Evolutionary conservation across 2,888 invertebrate species (phyloP).

Genomic region (Cephalotes varians): DNA sequence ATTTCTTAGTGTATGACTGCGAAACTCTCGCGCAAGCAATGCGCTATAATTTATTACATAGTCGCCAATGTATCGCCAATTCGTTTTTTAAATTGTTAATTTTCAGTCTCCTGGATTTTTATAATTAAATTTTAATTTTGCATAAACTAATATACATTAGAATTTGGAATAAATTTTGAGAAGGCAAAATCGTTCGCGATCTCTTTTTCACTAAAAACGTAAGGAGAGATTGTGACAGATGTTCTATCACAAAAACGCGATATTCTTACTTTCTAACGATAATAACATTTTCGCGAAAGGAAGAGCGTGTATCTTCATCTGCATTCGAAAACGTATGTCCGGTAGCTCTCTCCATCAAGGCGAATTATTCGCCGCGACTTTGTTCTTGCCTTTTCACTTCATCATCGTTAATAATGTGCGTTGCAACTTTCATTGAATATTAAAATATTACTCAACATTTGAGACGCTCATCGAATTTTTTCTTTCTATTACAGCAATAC

Average conservation of each 20-base stretch:
- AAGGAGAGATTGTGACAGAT: constrained; percentile 43
- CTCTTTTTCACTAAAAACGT: constrained; percentile 26
- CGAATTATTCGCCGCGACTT: constrained; percentile 34
- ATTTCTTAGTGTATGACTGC: not conserved
- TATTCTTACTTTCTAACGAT: constrained; percentile 67
- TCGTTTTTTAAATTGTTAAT: not conserved
- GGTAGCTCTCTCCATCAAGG: constrained; percentile 41
- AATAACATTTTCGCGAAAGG: constrained; percentile 58
- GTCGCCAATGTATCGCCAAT: not conserved
- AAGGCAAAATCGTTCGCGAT: not conserved
- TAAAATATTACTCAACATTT: not conserved
- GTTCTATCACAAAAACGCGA: constrained; percentile 17
- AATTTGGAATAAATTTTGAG: not conserved
- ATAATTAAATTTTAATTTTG: not conserved
- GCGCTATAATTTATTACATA: not conserved
- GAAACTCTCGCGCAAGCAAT: not conserved
- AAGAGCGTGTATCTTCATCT: constrained; percentile 50
- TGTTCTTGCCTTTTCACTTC: constrained; percentile 36
- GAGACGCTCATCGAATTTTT: constrained; percentile 40
- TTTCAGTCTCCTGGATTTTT: not conserved
- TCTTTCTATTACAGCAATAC: constrained; percentile 88
- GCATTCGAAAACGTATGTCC: constrained; percentile 57
- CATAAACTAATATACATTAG: not conserved
- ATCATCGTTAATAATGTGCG: constrained; percentile 12
- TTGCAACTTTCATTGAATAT: constrained; percentile 24